A percentile compares a stretch with the other conserved stretches of the same genome.
Conservation (phyloP, 2,797 vertebrate species). For the Mycteria americana region DNA sequence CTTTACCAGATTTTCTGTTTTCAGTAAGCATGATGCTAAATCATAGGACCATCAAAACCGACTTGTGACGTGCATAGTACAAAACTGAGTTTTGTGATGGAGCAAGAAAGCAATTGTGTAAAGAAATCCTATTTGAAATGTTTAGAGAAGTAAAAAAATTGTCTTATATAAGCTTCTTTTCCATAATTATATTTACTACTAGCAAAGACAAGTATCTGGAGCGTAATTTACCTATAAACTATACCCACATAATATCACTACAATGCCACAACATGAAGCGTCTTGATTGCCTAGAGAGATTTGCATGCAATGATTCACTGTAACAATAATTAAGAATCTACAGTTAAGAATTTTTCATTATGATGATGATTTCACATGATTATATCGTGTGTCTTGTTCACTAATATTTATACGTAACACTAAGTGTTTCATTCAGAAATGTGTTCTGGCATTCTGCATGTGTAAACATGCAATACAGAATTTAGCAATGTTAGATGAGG, state of each 20-base stretch:
- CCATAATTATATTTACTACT: neutral
- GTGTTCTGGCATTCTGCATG: neutral
- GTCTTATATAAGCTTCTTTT: neutral
- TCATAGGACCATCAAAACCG: neutral
- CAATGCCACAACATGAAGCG: neutral
- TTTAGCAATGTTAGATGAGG: neutral
- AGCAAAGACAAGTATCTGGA: neutral
- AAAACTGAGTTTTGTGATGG: neutral
- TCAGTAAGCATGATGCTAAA: neutral
- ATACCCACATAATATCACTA: neutral
- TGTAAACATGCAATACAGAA: neutral
- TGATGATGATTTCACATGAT: neutral
- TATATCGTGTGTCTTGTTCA: neutral
- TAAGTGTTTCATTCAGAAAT: constrained; percentile 20
- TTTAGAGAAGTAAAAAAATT: neutral
- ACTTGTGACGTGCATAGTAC: neutral
- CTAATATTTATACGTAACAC: neutral
- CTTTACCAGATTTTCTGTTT: constrained; percentile 24
- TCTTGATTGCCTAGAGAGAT: constrained; percentile 1
- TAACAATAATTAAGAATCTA: constrained; percentile 37
- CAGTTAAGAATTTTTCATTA: constrained; percentile 46
- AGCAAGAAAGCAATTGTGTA: neutral
- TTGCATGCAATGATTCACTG: neutral
- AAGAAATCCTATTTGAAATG: neutral
- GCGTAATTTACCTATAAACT: neutral